Base-by-base conservation (phyloP, 2,113 vertebrate species). In the Ophthalmotilapia sp. region DNA sequence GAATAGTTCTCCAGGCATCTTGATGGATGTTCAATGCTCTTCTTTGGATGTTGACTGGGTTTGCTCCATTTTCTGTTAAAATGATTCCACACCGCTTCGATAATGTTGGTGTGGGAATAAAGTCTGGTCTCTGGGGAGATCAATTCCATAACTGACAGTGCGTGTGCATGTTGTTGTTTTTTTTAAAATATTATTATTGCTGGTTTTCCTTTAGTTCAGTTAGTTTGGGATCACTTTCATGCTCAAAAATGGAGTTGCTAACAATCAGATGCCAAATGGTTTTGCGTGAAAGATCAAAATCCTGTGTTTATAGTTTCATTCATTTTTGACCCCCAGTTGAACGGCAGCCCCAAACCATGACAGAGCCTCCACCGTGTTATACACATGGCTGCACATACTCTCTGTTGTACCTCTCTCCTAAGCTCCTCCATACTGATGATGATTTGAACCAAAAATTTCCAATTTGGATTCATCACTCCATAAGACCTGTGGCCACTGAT, bases 151-250 rank as follows among this genome's bases (percentile, higher is more conserved):
- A 73, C 13, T 17, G 38, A 73, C 2, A 6, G 38, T 15, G 38
- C 15, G 12, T 15, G 36, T 15, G 12, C 0, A 0, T 15, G 7
- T 15, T 33, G 3, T 17, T n/a, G 8, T 4, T 5, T 2, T 7
- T 56, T 58, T 2, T 0, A 0, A n/a, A 17, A 4, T 33, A 19
- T 65, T 12, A 7, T 65, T 38, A 38, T 38, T 65, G 60, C 19
- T 65, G 60, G 10, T 36, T 65, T 23, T 42, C 36, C 12, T 40
- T 70, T 14, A 42, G n/a, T 38, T 65, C 60, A 13, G 33, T 65
- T 65, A 65, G 33, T 75, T 75, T 75, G 40, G 21, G 40, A 5
- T 75, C 40, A 75, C 14, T 29, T 26, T 11, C 68, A 29, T 19
- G 68, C 23, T 75, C 40, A 47, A 17, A 45, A 47, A 29, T 29